phyloP scores from a whole-genome alignment of 2,888 invertebrate species.

The Limnephilus marmoratus region DNA sequence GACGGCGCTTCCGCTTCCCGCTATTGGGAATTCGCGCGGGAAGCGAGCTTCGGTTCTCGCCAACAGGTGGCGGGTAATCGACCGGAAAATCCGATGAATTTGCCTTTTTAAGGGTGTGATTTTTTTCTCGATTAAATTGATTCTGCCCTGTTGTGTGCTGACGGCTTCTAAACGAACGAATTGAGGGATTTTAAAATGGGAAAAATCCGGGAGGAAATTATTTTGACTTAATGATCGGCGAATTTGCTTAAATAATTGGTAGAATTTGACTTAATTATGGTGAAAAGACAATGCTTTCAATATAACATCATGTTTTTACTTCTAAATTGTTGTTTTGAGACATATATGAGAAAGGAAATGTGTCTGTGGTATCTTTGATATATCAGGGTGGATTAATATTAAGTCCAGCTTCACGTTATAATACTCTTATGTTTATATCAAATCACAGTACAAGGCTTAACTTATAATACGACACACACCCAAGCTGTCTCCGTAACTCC shows the following conservation, averaged over 20 bases:
- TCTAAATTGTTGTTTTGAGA: no score
- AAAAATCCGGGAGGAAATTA: background rate
- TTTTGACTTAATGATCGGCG: background rate
- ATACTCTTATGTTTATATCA: no score
- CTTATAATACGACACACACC: no score
- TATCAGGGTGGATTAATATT: no score
- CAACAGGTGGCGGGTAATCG: slow-evolving; percentile 39
- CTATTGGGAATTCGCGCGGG: slow-evolving; percentile 28
- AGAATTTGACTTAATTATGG: background rate
- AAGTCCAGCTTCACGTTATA: no score
- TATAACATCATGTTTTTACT: background rate
- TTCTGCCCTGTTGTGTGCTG: background rate
- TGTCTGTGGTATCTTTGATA: no score
- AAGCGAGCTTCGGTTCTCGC: slow-evolving; percentile 5
- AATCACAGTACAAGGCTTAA: no score
- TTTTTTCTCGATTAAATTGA: slow-evolving; percentile 5
- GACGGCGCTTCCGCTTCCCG: slow-evolving; percentile 28
- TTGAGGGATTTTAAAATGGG: background rate
- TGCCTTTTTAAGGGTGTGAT: slow-evolving; percentile 15
- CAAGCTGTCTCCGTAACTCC: no score
- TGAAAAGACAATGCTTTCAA: background rate
- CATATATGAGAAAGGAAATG: no score
- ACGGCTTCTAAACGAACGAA: background rate
- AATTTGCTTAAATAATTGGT: background rate
- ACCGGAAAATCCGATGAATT: slow-evolving; percentile 20